phyloP scores from a whole-genome alignment of 2,113 vertebrate species.

The Alethe castanea region DNA sequence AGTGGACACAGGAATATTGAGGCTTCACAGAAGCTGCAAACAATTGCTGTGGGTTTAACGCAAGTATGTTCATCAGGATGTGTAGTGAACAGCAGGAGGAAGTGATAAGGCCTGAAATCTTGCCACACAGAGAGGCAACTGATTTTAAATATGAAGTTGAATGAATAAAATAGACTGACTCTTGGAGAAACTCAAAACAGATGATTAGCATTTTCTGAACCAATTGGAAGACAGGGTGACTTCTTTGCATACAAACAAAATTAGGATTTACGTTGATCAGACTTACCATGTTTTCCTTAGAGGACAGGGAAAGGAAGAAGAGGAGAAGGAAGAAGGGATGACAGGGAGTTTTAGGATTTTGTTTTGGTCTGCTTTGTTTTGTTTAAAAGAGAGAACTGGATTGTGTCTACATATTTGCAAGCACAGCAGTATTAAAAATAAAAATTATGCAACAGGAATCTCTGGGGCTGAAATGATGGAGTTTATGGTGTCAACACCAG shows the following conservation, averaged over 20 bases:
- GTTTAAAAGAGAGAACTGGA: not conserved
- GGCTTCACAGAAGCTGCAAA: not conserved
- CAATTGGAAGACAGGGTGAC: not conserved
- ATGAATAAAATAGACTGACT: not conserved
- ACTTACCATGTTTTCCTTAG: not conserved
- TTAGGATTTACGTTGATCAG: not conserved
- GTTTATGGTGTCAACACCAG: not conserved
- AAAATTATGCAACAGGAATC: not conserved
- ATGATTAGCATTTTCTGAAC: not conserved
- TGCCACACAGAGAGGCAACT: not conserved
- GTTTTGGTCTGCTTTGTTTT: not conserved
- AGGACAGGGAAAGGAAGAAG: not conserved
- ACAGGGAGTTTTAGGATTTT: not conserved
- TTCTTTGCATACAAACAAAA: not conserved
- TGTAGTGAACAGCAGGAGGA: not conserved
- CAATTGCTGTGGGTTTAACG: fast-evolving
- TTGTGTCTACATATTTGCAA: not conserved
- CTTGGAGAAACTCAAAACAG: not conserved
- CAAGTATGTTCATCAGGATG: not conserved
- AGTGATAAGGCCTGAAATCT: not conserved
- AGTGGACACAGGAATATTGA: not conserved
- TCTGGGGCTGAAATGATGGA: not conserved
- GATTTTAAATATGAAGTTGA: not conserved
- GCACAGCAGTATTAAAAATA: not conserved
- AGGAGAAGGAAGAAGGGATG: not conserved